Evolutionary conservation across 1,140 invertebrate species (phyloP).

Genomic region (Aphidius gifuensis): DNA sequence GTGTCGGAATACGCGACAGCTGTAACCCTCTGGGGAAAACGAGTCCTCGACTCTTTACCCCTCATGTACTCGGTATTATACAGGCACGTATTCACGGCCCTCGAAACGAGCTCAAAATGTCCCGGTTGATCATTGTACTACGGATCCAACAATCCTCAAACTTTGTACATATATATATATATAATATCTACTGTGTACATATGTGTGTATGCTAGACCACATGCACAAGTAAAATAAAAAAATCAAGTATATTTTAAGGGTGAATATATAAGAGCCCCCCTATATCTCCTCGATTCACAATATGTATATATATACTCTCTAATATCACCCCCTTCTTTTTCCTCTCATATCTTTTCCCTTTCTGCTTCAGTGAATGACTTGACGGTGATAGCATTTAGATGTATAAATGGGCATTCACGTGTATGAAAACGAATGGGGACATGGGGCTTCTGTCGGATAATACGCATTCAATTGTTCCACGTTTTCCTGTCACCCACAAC

Average conservation of each 20-base stretch:
- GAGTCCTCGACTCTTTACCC: conserved; percentile 46
- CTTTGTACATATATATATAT: background rate
- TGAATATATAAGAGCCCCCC: no score
- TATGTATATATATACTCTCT: no score
- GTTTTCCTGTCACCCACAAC: conserved; percentile 19
- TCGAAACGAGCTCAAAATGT: conserved; percentile 11
- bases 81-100: conserved; percentile 28
- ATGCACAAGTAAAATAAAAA: no score
- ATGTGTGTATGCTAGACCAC: no score
- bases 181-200: background rate
- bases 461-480: conserved; percentile 22
- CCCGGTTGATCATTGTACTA: background rate
- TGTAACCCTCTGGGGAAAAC: conserved; percentile 47
- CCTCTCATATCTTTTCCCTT: no score
- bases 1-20: conserved; percentile 52
- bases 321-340: no score
- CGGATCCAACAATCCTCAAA: no score
- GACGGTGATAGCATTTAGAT: no score
- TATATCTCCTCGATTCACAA: no score
- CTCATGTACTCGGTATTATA: background rate
- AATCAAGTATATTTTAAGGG: no score
- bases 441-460: conserved; percentile 5
- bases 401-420: no score
- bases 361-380: no score
- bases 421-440: background rate